A percentile compares a stretch with the other conserved stretches of the same genome.
Conservation (phyloP, 2,113 vertebrate genomes). For the Puffinus mauretanicus region DNA sequence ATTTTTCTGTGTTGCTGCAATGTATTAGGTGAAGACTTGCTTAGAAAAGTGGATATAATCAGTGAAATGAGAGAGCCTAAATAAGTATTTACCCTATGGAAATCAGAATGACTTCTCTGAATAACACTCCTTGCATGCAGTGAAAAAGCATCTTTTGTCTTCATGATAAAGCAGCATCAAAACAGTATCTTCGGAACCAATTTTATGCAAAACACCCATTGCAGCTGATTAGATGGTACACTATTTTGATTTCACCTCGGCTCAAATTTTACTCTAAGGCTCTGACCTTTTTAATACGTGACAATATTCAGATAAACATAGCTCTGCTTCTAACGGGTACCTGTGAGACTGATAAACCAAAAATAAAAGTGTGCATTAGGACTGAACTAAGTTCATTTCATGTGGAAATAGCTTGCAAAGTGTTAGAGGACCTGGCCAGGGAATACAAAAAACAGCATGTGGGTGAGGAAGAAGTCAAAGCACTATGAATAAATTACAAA, state of each 20-base stretch:
- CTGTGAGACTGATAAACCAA: constrained; percentile 1
- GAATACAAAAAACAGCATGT: background rate
- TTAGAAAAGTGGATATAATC: background rate
- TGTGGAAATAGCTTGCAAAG: background rate
- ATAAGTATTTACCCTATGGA: background rate
- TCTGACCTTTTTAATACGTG: background rate
- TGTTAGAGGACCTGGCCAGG: background rate
- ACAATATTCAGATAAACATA: background rate
- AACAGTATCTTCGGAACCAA: background rate
- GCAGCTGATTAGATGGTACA: background rate
- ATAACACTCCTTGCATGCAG: background rate
- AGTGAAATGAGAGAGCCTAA: background rate
- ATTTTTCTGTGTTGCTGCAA: background rate
- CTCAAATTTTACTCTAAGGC: background rate
- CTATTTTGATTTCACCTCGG: background rate
- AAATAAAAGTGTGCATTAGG: background rate
- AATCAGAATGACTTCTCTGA: background rate
- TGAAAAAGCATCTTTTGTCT: background rate
- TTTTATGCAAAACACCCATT: background rate
- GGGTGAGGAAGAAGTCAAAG: background rate
- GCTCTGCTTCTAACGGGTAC: background rate
- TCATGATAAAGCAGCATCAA: background rate
- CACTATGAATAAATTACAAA: background rate
- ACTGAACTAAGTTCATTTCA: background rate
- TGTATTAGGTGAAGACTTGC: background rate